Base-by-base conservation (phyloP, 2,888 invertebrate genomes). In the Tinea pellionella region DNA sequence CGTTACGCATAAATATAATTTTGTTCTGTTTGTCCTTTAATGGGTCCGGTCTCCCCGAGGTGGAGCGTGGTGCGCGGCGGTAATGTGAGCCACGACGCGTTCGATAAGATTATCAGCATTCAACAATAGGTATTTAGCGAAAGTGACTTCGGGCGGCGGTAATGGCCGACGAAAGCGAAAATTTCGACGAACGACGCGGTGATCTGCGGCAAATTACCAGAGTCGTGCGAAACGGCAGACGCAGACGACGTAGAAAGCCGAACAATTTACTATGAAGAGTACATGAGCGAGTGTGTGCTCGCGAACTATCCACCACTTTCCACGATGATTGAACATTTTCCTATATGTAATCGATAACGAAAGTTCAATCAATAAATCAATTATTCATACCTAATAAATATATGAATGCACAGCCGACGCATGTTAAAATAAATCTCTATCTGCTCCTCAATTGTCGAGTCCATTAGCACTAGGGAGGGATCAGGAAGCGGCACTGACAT, bases 71-170 rank as follows among this genome's bases (percentile, higher is more conserved):
- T 58, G 58, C 58, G 37, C 41, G 15, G 51, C 58, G 37, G 58
- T 16, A 51, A 51, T 51, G 51, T n/a, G n/a, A n/a, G n/a, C n/a
- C n/a, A n/a, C 19, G 51, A 15, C 51, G 51, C 51, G 51, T 15
- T 51, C 51, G 53, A 53, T 53, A 53, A 53, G 53, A 53, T 53
- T 53, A 53, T 53, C 53, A 53, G 53, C 53, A 18, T n/a, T 18
- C 53, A 24, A 67, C 66, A 66, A 68, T 63, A 65, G 60, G 67
- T 67, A 68, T 69, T 69, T 69, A 69, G 69, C 69, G 69, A 69
- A 69, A 69, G 69, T 68, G 64, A 66, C 41, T 61, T 19, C 41
- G 42, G 13, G 47, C 47, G 47, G 29, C 57, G 30, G 57, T 57
- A 32, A 57, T 42, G 59, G 64, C 62, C 64, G 65, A 67, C 65